Evolutionary conservation across 2,888 invertebrate species (phyloP).

Genomic region (Hipparchia sbordonii): DNA sequence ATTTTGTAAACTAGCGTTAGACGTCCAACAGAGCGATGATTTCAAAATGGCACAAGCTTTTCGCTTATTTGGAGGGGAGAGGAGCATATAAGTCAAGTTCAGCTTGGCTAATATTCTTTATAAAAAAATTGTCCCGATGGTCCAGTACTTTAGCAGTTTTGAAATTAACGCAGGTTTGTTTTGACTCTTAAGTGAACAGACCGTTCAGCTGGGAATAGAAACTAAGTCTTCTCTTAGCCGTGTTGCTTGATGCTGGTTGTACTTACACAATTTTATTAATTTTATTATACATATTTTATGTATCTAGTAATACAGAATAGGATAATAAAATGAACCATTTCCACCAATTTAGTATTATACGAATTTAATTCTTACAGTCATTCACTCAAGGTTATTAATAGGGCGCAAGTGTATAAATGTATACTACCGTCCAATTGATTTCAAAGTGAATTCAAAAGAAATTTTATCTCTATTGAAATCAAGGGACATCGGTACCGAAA

Average conservation of each 20-base stretch:
- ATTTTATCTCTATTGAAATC: slow-evolving; percentile 53
- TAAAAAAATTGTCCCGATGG: no score
- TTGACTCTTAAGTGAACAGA: no score
- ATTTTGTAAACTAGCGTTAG: no score
- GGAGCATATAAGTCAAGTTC: no score
- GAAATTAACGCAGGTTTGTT: no score
- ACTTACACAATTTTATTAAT: not conserved
- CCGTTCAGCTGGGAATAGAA: not conserved
- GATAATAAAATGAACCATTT: slow-evolving; percentile 4
- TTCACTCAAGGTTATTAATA: not conserved
- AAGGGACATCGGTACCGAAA: slow-evolving; percentile 49
- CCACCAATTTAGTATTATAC: not conserved
- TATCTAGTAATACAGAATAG: slow-evolving; percentile 30
- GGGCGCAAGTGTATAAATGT: slow-evolving; percentile 7
- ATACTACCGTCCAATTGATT: slow-evolving; percentile 28
- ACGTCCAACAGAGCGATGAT: no score
- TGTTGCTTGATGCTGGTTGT: not conserved
- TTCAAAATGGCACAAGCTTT: no score
- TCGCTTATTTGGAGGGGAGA: no score
- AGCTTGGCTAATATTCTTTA: no score
- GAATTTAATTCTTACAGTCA: not conserved
- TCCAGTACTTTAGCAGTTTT: no score
- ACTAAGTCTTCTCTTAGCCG: not conserved
- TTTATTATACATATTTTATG: slow-evolving; percentile 14
- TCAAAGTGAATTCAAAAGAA: slow-evolving; percentile 31